phyloP scores from a whole-genome alignment of 2,113 vertebrate species.

The Sander vitreus region DNA sequence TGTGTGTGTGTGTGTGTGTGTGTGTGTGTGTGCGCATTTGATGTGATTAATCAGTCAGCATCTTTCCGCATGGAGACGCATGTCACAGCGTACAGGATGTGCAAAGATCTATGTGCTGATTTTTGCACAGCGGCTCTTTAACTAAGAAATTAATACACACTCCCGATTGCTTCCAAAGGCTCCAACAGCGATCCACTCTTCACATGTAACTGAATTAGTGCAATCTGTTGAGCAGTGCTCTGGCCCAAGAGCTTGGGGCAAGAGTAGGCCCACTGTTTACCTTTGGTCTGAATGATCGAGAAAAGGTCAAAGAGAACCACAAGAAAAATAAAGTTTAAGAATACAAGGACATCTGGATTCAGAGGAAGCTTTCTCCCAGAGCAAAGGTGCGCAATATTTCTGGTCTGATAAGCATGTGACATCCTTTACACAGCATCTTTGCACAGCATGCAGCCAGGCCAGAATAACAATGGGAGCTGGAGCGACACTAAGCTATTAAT shows the following conservation, averaged over 20 bases:
- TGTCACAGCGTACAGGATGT: neutral
- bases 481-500: conserved; percentile 79
- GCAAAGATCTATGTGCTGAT: neutral
- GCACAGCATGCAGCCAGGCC: conserved; percentile 65
- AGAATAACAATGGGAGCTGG: conserved; percentile 75
- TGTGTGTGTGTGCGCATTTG: neutral
- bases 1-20: conserved; percentile 9
- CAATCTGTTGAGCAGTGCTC: neutral
- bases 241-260: neutral
- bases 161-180: neutral
- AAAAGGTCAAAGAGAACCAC: conserved; percentile 13
- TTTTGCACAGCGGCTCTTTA: conserved; percentile 17
- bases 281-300: neutral
- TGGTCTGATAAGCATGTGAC: conserved; percentile 74
- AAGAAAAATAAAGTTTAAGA: conserved; percentile 1
- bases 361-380: conserved; percentile 39
- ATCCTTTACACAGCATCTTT: conserved; percentile 56
- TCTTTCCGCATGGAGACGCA: neutral
- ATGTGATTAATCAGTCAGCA: conserved; percentile 22
- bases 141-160: conserved; percentile 15
- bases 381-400: conserved; percentile 68
- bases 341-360: conserved; percentile 27
- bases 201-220: neutral
- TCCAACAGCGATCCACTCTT: neutral
- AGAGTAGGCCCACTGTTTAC: neutral